These are phyloP conservation scores for Drepana falcataria DNA, from an alignment of 2,888 invertebrate species.

Conservation along the genomic window DNA sequence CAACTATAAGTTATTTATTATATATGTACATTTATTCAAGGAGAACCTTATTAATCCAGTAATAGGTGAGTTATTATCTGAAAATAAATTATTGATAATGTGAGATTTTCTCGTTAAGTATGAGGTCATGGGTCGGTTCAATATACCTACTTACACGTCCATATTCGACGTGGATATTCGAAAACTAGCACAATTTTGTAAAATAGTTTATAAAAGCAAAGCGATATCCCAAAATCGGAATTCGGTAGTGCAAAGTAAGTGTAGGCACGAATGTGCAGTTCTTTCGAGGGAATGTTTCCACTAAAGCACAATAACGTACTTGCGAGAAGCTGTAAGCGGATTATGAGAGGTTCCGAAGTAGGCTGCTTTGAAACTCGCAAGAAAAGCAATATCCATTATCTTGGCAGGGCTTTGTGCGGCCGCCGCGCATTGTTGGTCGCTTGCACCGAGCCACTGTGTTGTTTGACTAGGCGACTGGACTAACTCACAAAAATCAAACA, in stretches of 20 bases:
- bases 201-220: slow-evolving; percentile 25
- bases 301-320: slow-evolving; percentile 67
- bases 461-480: slow-evolving; percentile 41
- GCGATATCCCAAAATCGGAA: slow-evolving; percentile 26
- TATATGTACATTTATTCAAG: too few species aligned
- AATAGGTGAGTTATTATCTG: too few species aligned
- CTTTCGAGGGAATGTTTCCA: slow-evolving; percentile 58
- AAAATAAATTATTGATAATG: too few species aligned
- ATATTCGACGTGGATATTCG: too few species aligned
- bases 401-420: slow-evolving; percentile 63
- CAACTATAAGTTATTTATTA: too few species aligned
- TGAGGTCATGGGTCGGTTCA: too few species aligned
- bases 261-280: slow-evolving; percentile 37
- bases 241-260: slow-evolving; percentile 29
- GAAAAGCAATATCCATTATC: slow-evolving; percentile 78
- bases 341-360: slow-evolving; percentile 74
- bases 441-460: slow-evolving; percentile 45
- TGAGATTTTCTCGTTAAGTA: too few species aligned
- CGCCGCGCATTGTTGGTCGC: slow-evolving; percentile 56
- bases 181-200: neutral
- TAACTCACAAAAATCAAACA: slow-evolving; percentile 17
- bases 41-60: too few species aligned
- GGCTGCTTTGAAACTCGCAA: slow-evolving; percentile 75
- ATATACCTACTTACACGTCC: too few species aligned
- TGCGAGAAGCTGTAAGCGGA: slow-evolving; percentile 68